Evolutionary conservation across 2,113 vertebrate genomes (phyloP), one percentile per base, ranked within the genome.

Genomic region (Larimichthys polyactis): DNA sequence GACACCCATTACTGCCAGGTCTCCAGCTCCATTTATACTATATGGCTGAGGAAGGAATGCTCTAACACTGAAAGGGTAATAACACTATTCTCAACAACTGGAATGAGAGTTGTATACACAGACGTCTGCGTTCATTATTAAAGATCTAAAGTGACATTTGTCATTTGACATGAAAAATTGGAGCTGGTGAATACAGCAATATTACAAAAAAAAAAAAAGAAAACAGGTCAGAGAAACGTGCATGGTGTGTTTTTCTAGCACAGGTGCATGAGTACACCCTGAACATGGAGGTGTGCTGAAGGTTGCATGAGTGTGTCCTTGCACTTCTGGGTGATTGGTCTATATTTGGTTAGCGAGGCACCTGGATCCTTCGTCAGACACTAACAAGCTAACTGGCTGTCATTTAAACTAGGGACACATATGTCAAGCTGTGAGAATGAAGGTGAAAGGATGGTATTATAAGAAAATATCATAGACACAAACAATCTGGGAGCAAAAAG

Each of bases 1-100:
- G 82, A 89, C 67, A 75, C 73, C 86, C 80, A 90, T 92, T 92
- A 90, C 79, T 60, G 77, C 78, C 79, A 87, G 84, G 80, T 87
- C 86, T 85, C 63, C 63, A 71, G 66, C 85, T 90, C 88, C 64
- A 81, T 90, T 91, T 84, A 72, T 49, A 32, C 69, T 65, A 8
- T 2, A 16, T 46, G 40, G 78, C 83, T 75, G 36, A 70, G 59
- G 76, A 64, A 65, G 76, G 70, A 81, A 65, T 64, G 67, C 40
- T 49, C 87, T 69, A 44, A 82, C 79, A 66, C 51, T 82, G 20
- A 20, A 27, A 71, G 71, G 63, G 67, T 66, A 74, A 81, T 71
- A 62, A 57, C 67, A 73, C 63, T 27, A 59, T 64, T 27, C 68
- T 58, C 20, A 46, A 22, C 4, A 80, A 67, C 22, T 63, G 20